phyloP scores from a whole-genome alignment of 1,140 invertebrate genomes.

The Lasioglossum albipes region DNA sequence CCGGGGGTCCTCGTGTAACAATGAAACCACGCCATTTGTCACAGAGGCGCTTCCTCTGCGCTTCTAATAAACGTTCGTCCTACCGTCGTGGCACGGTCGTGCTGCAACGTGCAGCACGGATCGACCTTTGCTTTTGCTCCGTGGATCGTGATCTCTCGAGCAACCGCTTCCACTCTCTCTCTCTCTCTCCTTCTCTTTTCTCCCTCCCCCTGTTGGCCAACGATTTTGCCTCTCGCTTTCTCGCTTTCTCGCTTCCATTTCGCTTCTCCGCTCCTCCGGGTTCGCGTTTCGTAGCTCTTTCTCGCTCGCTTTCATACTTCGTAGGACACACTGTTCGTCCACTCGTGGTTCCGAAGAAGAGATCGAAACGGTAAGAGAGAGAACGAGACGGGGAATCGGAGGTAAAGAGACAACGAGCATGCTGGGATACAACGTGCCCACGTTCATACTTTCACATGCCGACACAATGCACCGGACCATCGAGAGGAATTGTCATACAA shows the following conservation, averaged over 20 bases:
- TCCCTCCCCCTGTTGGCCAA: conserved; percentile 17
- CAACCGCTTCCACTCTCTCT: conserved; percentile 35
- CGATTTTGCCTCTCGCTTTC: conserved; percentile 32
- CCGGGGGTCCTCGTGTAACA: conserved; percentile 65
- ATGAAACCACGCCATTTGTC: conserved; percentile 73
- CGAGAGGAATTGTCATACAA: conserved; percentile 70
- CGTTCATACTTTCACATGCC: conserved; percentile 64
- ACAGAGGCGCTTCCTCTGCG: conserved; percentile 70
- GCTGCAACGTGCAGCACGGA: conserved; percentile 60
- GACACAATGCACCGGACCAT: conserved; percentile 66
- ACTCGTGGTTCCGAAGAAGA: conserved; percentile 32
- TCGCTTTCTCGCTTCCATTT: neutral
- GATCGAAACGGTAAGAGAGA: conserved; percentile 17
- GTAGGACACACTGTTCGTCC: conserved; percentile 17
- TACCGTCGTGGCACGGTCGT: conserved; percentile 54
- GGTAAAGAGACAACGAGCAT: conserved; percentile 42
- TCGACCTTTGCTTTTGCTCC: conserved; percentile 67
- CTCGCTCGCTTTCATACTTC: conserved; percentile 17
- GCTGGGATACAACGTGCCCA: conserved; percentile 57
- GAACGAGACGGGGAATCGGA: neutral
- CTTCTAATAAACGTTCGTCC: conserved; percentile 70
- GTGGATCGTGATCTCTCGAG: conserved; percentile 65
- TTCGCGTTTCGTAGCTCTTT: neutral
- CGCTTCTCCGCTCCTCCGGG: neutral
- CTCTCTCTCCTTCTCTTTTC: conserved; percentile 35